Percentiles rank a stretch among this genome's conserved stretches.
These are phyloP conservation scores for Eudasyphora cyanicolor DNA, from an alignment of 2,888 invertebrate species.

Conservation along the genomic window DNA sequence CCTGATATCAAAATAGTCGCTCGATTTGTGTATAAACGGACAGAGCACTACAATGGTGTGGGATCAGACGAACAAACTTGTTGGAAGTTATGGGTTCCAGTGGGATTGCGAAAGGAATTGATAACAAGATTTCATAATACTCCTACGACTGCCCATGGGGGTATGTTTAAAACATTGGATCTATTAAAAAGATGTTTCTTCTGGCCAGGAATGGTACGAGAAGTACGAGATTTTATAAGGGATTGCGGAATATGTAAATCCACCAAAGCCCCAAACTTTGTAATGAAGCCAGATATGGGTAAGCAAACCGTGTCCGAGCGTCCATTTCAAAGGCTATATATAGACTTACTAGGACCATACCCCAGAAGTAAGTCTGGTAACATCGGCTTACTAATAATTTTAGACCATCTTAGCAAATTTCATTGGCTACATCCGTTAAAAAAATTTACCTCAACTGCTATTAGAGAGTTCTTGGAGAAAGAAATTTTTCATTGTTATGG, in stretches of 20 bases:
- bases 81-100: constrained; percentile 15
- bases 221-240: not conserved
- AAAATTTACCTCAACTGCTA: not conserved
- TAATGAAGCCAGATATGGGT: not conserved
- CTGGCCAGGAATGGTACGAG: no score
- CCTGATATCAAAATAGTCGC: constrained; percentile 56
- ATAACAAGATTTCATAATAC: not conserved
- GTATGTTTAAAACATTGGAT: constrained; percentile 26
- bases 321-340: no score
- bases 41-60: not conserved
- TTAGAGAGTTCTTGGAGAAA: no score
- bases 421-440: no score
- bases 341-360: no score
- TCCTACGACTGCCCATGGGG: not conserved
- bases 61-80: not conserved
- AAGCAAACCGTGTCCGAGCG: not conserved
- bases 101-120: not conserved
- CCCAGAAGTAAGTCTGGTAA: no score
- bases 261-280: not conserved
- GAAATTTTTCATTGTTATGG: constrained; percentile 66
- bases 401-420: no score
- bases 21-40: constrained; percentile 34
- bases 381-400: no score
- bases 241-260: not conserved
- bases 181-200: not conserved